Base-by-base conservation (phyloP, 2,888 invertebrate species). In the Auanema sp. region DNA sequence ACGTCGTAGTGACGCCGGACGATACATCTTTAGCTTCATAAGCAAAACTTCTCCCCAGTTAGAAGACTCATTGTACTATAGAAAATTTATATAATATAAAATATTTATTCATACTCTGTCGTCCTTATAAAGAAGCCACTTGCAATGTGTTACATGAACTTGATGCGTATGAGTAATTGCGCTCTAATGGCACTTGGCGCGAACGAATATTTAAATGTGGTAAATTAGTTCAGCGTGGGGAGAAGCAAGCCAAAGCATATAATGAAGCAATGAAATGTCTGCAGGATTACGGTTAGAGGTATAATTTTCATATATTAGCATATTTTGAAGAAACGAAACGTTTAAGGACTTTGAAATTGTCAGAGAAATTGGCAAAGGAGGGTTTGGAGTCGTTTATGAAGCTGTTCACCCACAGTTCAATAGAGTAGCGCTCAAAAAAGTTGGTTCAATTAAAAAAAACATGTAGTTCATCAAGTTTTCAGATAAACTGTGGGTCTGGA, bases 381-480 rank as follows among this genome's bases (percentile, higher is more conserved):
- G 73, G 16, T 73, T 73, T 41, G 73, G 73, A 2, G 66, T 64
- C 10, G 73, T 73, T 1, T 73, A 64, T 47, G 60, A 63, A 8
- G 73, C 73, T 33, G 40, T 58, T 25, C 47, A 63, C 14, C 65
- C 61, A 50, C 64, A 68, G 60, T 66, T 64, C 18, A 60, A 66
- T 12, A 66, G 60, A n/a, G 69, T 72, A n/a, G 72, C 72, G 14
- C 60, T 72, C 23, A 72, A 72, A 47, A 70, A 70, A 64, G 71
- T 71, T 11, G n/a, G 16, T 24, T 43, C 21, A 8, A 10, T 47
- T 47, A 3, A 47, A 18, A 47, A 52, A 21, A 4, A 11, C 53
- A 6, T 10, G 6, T 24, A 16, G 11, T 6, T 18, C 23, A 14
- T 49, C 21, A 18, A 18, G 10, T 33, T 65, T 65, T 40, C 55